Base-by-base conservation (phyloP, 2,113 vertebrate genomes). In the Pelobates fuscus region DNA sequence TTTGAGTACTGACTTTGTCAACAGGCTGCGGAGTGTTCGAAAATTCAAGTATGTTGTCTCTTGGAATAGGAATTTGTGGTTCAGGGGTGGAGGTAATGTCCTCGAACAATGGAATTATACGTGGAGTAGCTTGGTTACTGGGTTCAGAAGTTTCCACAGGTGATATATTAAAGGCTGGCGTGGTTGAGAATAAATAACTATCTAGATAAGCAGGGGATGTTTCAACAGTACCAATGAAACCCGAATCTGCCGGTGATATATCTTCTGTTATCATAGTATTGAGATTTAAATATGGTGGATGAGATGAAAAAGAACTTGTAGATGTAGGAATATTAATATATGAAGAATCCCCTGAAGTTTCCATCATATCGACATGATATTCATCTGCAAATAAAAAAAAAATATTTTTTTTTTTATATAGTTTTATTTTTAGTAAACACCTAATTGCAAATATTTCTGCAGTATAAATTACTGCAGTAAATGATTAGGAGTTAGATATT, bases 321-420 rank as follows among this genome's bases (percentile, higher is more conserved):
- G 78, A 72, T 41, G 70, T 61, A 2, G 41, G 72, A 29, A 69
- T 59, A 29, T 67, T 21, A 37, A 6, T 10, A 12, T 71, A 71
- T 32, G 20, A 5, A 55, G 21, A 75, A 68, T 81, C 82, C 0
- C 88, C 89, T 3, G 86, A 79, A 11, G 79, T 66, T 80, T 88
- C 82, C 3, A 27, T 12, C n/a, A 77, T 41, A 17, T 85, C 83
- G 80, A 71, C 30, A 70, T 77, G 79, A 55, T 82, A 69, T 21
- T 71, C 29, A 29, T 79, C 89, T 89, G 83, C 59, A 85, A 77
- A 14, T 18, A 5, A 24, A 12, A 71, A 80, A 54, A 15, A 5
- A 71, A 80, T 78, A 8, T 41, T 41, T n/a, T n/a, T n/a, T n/a
- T n/a, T n/a, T n/a, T n/a, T n/a, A n/a, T n/a, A n/a, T n/a, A n/a